Percentiles rank a stretch among this genome's conserved stretches.
Conservation (phyloP, 2,888 invertebrate genomes). For the Dryococelus australis region DNA sequence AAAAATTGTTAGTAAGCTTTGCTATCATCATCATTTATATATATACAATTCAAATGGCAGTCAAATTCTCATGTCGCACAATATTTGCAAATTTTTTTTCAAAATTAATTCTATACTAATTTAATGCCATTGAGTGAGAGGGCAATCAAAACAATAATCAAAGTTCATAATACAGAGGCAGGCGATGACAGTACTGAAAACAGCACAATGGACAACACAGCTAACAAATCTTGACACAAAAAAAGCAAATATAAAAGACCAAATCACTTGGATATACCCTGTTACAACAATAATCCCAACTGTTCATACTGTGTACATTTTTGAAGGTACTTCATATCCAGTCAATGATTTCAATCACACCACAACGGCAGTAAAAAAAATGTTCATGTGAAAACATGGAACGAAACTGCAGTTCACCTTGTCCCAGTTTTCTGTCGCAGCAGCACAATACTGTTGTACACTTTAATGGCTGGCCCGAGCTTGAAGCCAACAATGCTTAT, state of each 20-base stretch:
- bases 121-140: neutral
- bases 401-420: constrained; percentile 26
- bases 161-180: neutral
- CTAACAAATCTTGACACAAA: neutral
- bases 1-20: neutral
- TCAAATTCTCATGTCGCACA: neutral
- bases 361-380: neutral
- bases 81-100: neutral
- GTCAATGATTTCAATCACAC: neutral
- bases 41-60: neutral
- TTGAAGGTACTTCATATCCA: neutral
- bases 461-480: constrained; percentile 85
- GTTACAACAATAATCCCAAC: neutral
- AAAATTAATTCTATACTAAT: neutral
- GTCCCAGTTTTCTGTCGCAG: constrained; percentile 59
- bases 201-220: neutral
- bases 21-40: neutral
- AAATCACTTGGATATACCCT: neutral
- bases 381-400: neutral
- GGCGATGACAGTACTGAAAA: neutral
- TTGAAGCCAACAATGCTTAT: constrained; percentile 76
- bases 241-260: neutral
- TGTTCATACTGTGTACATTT: neutral
- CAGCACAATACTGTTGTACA: constrained; percentile 73
- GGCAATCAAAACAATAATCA: neutral